Conservation (phyloP, 2,797 vertebrate genomes). For the Chloroceryle amazona region DNA sequence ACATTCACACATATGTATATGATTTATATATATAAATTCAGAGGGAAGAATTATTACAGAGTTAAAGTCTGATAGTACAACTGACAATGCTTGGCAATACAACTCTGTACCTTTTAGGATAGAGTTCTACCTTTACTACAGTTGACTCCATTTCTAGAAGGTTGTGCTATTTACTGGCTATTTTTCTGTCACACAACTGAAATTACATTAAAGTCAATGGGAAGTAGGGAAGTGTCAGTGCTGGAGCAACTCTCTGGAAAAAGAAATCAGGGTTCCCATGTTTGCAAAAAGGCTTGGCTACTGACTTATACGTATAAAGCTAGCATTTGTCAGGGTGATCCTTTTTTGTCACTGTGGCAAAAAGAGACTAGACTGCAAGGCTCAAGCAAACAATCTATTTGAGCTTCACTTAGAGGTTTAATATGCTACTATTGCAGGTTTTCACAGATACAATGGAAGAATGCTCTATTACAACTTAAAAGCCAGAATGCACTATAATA, state of each 20-base stretch:
- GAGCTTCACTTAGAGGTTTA: neutral
- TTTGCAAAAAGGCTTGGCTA: neutral
- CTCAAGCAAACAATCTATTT: neutral
- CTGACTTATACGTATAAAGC: neutral
- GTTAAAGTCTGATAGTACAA: neutral
- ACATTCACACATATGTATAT: neutral
- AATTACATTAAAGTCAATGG: neutral
- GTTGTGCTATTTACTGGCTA: neutral
- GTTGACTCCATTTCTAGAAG: neutral
- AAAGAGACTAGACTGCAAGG: neutral
- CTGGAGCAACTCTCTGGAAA: neutral
- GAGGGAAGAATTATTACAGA: neutral
- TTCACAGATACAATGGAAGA: neutral
- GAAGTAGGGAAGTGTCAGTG: neutral
- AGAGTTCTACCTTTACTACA: neutral
- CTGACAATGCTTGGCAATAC: neutral
- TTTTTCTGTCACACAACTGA: neutral
- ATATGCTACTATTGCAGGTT: neutral
- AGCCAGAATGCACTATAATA: neutral
- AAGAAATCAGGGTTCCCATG: neutral
- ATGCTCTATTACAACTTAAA: neutral
- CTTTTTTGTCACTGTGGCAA: neutral
- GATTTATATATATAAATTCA: neutral
- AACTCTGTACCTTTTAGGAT: neutral
- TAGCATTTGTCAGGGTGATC: neutral